Conservation (phyloP, 2,888 invertebrate species). For the Aleiodes leptofemur region DNA sequence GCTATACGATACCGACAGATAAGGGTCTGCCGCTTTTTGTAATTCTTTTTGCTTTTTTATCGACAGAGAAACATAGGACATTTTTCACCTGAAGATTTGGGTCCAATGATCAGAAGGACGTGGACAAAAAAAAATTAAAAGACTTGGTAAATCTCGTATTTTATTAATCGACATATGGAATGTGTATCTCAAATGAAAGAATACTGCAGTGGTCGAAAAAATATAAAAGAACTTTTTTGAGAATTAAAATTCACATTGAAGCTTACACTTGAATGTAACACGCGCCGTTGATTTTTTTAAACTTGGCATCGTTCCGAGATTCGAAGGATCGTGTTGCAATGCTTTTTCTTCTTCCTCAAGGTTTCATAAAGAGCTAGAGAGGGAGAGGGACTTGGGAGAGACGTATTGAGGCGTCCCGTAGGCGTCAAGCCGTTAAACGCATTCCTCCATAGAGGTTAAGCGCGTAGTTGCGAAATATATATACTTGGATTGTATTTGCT, state of each 20-base stretch:
- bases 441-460: conserved; percentile 74
- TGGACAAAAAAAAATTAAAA: not conserved
- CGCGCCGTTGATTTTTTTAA: conserved; percentile 50
- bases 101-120: not conserved
- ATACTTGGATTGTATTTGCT: not conserved
- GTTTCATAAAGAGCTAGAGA: conserved; percentile 57
- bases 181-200: conserved; percentile 42
- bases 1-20: conserved; percentile 66
- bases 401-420: conserved; percentile 73
- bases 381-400: conserved; percentile 53
- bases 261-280: not conserved
- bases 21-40: conserved; percentile 54
- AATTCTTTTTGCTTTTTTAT: not conserved
- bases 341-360: conserved; percentile 71
- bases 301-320: conserved; percentile 72
- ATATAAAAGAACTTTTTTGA: too few relatives aligned
- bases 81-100: conserved; percentile 23
- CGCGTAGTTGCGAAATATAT: conserved; percentile 67
- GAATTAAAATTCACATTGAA: conserved; percentile 2
- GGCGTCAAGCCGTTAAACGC: conserved; percentile 75
- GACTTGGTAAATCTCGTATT: not conserved
- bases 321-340: conserved; percentile 74
- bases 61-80: conserved; percentile 29
- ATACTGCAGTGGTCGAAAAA: conserved; percentile 19
- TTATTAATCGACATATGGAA: conserved; percentile 21